These are phyloP conservation scores for Drosophila siamana DNA, from an alignment of 2,888 invertebrate genomes.

Conservation along the genomic window DNA sequence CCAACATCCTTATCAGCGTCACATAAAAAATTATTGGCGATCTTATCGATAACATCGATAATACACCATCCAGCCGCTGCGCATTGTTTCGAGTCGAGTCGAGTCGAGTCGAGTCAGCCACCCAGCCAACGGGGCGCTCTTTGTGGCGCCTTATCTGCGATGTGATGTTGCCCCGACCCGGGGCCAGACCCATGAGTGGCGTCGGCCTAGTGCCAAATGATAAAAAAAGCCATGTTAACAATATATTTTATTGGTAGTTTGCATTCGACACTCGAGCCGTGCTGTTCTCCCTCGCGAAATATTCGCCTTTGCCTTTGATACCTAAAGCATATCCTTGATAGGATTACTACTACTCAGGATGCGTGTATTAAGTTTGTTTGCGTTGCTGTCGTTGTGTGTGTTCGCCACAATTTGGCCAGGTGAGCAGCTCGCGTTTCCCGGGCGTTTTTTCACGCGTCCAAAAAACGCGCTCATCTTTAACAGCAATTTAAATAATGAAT, in stretches of 20 bases:
- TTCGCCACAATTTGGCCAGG: conserved; percentile 55
- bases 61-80: no score
- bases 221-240: conserved; percentile 78
- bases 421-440: conserved; percentile 29
- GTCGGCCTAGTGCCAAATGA: conserved; percentile 45
- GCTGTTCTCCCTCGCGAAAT: conserved; percentile 51
- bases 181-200: conserved; percentile 36
- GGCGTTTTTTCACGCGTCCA: conserved; percentile 25
- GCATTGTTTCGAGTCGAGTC: conserved; percentile 1
- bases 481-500: conserved; percentile 20
- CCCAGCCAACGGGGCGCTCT: conserved; percentile 43
- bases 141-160: conserved; percentile 59
- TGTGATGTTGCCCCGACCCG: conserved; percentile 36
- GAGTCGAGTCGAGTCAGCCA: neutral
- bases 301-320: neutral
- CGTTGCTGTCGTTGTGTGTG: conserved; percentile 44
- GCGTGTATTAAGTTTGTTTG: conserved; percentile 42
- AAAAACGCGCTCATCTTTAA: conserved; percentile 19
- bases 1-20: conserved; percentile 36
- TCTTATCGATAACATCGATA: conserved; percentile 37
- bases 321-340: conserved; percentile 21
- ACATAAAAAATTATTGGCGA: conserved; percentile 28
- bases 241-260: conserved; percentile 81
- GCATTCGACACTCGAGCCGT: conserved; percentile 64
- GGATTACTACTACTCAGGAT: conserved; percentile 27